Evolutionary conservation across 2,888 invertebrate genomes (phyloP), one percentile per base, ranked within the genome.

Genomic region (Malacosoma neustria): DNA sequence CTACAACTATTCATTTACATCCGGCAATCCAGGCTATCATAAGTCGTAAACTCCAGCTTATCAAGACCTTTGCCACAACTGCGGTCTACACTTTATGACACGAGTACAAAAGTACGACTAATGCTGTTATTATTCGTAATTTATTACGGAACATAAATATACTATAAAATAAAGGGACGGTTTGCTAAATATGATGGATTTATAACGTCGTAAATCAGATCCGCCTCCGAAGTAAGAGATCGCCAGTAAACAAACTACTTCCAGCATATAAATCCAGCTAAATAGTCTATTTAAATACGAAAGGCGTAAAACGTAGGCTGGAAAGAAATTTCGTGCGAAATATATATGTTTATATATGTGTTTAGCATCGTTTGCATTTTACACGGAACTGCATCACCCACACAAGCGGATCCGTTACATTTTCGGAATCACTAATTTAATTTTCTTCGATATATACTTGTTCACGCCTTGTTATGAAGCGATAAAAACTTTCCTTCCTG

Each of bases 21-120:
- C 75, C 77, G 75, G 74, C 71, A 74, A 77, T 75, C 63, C 62
- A 57, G 68, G 54, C 54, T 70, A 71, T 68, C 63, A 9, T 22
- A 22, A 51, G 48, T 55, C 62, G 45, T 53, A 56, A 62, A 69
- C 54, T 55, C 46, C 44, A 52, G 49, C 56, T 76, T 77, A 73
- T 79, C 79, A 46, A 51, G 67, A 75, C 73, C 73, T 74, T 71
- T 75, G 71, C 57, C 68, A 62, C 64, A 51, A 46, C 58, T 61
- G 43, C 45, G 43, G 40, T 42, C 51, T 44, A 43, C 50, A 48
- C 57, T 57, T 72, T 66, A 64, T 62, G 67, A 64, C 61, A 61
- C 45, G 57, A 57, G 50, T 55, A 53, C 60, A 53, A 64, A 64
- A 64, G 57, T 67, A 58, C 60, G 56, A 45, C 64, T 61, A 59